phyloP scores from a whole-genome alignment of 2,888 invertebrate species.

The Stenodema calcarata region DNA sequence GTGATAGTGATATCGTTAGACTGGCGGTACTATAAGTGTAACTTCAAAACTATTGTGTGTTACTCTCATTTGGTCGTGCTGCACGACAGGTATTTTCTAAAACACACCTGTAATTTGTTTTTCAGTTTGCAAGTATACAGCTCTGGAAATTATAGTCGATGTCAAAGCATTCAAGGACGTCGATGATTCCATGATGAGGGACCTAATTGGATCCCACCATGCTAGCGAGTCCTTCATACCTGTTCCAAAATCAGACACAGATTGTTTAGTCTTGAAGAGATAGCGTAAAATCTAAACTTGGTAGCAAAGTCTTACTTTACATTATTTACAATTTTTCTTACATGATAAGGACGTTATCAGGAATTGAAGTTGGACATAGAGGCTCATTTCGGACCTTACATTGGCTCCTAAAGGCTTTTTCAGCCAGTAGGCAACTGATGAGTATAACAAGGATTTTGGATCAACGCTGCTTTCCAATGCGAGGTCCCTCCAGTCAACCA shows the following conservation, averaged over 20 bases:
- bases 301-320: too few relatives aligned
- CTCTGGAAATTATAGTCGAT: conserved; percentile 82
- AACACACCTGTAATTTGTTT: conserved; percentile 52
- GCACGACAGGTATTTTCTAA: too few relatives aligned
- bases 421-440: conserved; percentile 76
- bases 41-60: too few relatives aligned
- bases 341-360: conserved; percentile 6
- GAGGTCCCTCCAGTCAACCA: conserved; percentile 61
- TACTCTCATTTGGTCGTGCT: too few relatives aligned
- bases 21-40: too few relatives aligned
- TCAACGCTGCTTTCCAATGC: conserved; percentile 64
- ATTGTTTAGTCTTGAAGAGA: background rate
- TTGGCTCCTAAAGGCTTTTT: conserved; percentile 64
- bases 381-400: conserved; percentile 71
- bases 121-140: conserved; percentile 69
- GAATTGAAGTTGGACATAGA: conserved; percentile 69
- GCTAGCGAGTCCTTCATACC: conserved; percentile 51
- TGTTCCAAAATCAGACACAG: conserved; percentile 24
- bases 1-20: too few relatives aligned
- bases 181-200: conserved; percentile 73
- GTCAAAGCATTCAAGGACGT: conserved; percentile 80
- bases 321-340: background rate
- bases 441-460: conserved; percentile 72
- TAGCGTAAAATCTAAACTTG: background rate
- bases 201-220: conserved; percentile 77